phyloP scores from a whole-genome alignment of 2,888 invertebrate genomes.

The Catocala sponsa region DNA sequence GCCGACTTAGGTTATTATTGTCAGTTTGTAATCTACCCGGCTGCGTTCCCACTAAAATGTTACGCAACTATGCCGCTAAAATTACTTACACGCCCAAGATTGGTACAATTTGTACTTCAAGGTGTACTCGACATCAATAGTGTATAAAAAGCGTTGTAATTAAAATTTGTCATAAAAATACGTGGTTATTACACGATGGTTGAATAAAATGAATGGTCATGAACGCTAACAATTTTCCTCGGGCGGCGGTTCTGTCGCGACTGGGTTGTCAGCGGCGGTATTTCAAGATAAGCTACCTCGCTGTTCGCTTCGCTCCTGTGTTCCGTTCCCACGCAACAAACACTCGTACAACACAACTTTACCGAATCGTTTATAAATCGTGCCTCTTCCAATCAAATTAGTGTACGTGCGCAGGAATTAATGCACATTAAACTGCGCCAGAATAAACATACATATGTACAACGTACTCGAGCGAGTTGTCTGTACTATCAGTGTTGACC shows the following conservation, averaged over 20 bases:
- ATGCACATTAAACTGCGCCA: slow-evolving; percentile 29
- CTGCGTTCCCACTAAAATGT: slow-evolving; percentile 53
- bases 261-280: slow-evolving; percentile 76
- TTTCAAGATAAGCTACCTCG: slow-evolving; percentile 80
- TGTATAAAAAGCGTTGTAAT: slow-evolving; percentile 36
- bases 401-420: slow-evolving; percentile 30
- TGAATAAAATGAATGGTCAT: slow-evolving; percentile 71
- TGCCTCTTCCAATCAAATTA: slow-evolving; percentile 39
- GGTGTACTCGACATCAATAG: slow-evolving; percentile 38
- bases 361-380: slow-evolving; percentile 59
- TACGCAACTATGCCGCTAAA: slow-evolving; percentile 51
- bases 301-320: slow-evolving; percentile 61
- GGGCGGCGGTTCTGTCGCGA: slow-evolving; percentile 60
- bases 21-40: slow-evolving; percentile 41
- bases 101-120: slow-evolving; percentile 45
- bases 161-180: slow-evolving; percentile 58
- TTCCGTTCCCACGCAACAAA: slow-evolving; percentile 71
- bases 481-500: slow-evolving; percentile 44
- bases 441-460: slow-evolving; percentile 32
- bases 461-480: slow-evolving; percentile 22
- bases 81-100: slow-evolving; percentile 40
- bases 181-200: slow-evolving; percentile 58
- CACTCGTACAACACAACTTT: slow-evolving; percentile 39
- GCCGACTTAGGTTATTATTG: slow-evolving; percentile 54
- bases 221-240: slow-evolving; percentile 71